phyloP scores from a whole-genome alignment of 2,888 invertebrate genomes.

The Bombylius discolor region DNA sequence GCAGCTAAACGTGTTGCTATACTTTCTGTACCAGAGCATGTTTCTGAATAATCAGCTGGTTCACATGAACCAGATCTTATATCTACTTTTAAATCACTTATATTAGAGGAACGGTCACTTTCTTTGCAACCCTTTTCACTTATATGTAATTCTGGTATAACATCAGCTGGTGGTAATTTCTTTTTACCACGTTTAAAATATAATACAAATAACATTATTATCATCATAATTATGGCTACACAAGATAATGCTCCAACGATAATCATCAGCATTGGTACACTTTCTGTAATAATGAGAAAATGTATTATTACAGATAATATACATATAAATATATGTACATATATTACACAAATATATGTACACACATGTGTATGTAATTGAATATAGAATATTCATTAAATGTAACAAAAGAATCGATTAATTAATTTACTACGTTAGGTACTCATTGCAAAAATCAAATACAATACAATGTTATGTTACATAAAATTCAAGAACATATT shows the following conservation, averaged over 20 bases:
- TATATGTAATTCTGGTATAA: conserved; percentile 46
- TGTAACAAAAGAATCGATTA: too few relatives aligned
- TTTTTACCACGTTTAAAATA: conserved; percentile 43
- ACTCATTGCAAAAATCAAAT: too few relatives aligned
- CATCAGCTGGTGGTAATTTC: conserved; percentile 36
- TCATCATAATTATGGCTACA: conserved; percentile 69
- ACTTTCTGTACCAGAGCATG: conserved; percentile 45
- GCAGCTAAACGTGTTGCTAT: conserved; percentile 37
- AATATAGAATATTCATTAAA: too few relatives aligned
- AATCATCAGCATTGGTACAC: conserved; percentile 65
- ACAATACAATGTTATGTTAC: too few relatives aligned
- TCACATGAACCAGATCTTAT: conserved; percentile 50
- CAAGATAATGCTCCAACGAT: conserved; percentile 71
- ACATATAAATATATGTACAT: too few relatives aligned
- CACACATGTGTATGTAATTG: too few relatives aligned
- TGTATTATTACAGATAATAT: too few relatives aligned
- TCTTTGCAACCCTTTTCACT: conserved; percentile 50
- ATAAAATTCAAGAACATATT: too few relatives aligned
- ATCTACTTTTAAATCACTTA: conserved; percentile 83
- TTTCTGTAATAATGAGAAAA: conserved; percentile 40
- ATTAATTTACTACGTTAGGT: too few relatives aligned
- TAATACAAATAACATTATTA: conserved; percentile 71
- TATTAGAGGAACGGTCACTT: conserved; percentile 82
- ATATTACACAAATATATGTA: too few relatives aligned
- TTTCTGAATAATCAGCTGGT: conserved; percentile 49